Base-by-base conservation (phyloP, 2,113 vertebrate genomes). In the Nerophis lumbriciformis region DNA sequence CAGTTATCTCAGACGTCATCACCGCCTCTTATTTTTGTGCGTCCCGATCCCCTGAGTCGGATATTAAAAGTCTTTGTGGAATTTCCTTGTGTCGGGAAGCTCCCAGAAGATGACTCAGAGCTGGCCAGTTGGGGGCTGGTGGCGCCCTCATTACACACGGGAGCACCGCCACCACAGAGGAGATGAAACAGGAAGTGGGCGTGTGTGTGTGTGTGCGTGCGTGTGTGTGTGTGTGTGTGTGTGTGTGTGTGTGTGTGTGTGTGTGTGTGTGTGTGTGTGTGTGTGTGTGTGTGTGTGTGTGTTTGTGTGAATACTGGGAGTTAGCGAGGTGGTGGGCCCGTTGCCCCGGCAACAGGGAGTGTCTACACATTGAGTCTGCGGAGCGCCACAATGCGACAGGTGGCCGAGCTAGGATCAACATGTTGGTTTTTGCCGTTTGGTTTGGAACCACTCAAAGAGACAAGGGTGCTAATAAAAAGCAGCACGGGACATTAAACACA, bases 21-120 rank as follows among this genome's bases (percentile, higher is more conserved):
- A 13, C 1, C 1, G 21, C 55, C 44, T 19, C 52, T 68, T 52
- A 56, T 53, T 39, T 53, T 36, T 15, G 53, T 56, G 8, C 36
- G 8, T 6, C 11, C 4, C 44, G 21, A 47, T 1, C 28, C 63
- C 45, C 2, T 44, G 64, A 71, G 58, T 44, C 66, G 10, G 65
- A 55, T 44, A n/a, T 70, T 61, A 37, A 19, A 51, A 60, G 39
- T 56, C 28, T 73, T 42, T 19, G 49, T 68, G 72, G 65, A 65
- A 67, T 67, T 65, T 59, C 59, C 59, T 49, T 70, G 37, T 71
- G 77, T 59, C 36, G 64, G 78, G 82, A 86, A 71, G 83, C 82
- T 47, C 73, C 48, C 72, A 73, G 78, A 67, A 35, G 78, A 88
- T 83, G 86, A 90, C 78, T 89, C 87, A 72, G 76, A 84, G 72